A percentile compares a stretch with the other conserved stretches of the same genome.
phyloP scores from a whole-genome alignment of 2,888 invertebrate genomes.

The Nephrotoma appendiculata region DNA sequence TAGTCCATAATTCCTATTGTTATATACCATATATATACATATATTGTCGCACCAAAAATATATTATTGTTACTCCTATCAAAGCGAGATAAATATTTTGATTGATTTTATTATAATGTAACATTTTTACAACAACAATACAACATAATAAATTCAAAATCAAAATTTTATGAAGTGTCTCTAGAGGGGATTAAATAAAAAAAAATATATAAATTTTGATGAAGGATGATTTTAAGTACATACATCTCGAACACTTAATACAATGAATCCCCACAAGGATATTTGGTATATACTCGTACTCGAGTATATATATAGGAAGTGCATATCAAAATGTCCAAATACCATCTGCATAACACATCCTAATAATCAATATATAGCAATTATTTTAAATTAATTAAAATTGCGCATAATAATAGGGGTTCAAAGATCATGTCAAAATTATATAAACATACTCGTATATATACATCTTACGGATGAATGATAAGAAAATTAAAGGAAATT shows the following conservation, averaged over 20 bases:
- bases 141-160: not conserved
- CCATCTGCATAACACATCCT: not conserved
- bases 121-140: not conserved
- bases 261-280: not conserved
- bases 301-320: not conserved
- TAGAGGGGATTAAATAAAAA: not conserved
- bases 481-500: not conserved
- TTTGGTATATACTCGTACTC: not conserved
- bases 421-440: not conserved
- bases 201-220: not conserved
- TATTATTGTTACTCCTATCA: not conserved
- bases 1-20: not conserved
- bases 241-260: not conserved
- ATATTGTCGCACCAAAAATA: not conserved
- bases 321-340: not conserved
- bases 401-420: not conserved
- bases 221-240: not conserved
- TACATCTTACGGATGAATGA: not conserved
- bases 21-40: no score
- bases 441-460: not conserved
- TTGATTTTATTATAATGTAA: not conserved
- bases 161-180: not conserved
- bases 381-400: not conserved
- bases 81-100: not conserved
- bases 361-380: not conserved